Percentiles rank a stretch among this genome's conserved stretches.
Evolutionary conservation across 2,797 vertebrate species (phyloP).

Genomic region (Rhabdomys pumilio): DNA sequence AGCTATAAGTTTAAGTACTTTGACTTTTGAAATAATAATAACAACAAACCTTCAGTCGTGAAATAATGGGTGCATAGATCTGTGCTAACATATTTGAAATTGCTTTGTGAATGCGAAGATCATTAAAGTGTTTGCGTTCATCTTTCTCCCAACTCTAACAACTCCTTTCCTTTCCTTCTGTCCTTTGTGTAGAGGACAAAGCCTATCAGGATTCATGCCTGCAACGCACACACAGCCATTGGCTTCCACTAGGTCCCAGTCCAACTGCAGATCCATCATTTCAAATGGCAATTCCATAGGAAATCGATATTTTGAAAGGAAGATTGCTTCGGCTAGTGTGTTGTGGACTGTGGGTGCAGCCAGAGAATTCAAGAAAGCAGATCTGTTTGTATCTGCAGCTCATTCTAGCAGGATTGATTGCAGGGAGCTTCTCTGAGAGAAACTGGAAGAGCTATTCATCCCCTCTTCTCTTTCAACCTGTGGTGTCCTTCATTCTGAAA

Average conservation of each 20-base stretch:
- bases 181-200: slow-evolving; percentile 82
- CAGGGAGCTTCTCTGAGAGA: slow-evolving; percentile 69
- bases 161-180: slow-evolving; percentile 70
- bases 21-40: slow-evolving; percentile 20
- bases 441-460: slow-evolving; percentile 53
- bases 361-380: slow-evolving; percentile 76
- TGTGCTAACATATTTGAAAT: slow-evolving; percentile 49
- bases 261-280: slow-evolving; percentile 83
- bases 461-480: slow-evolving; percentile 54
- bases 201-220: slow-evolving; percentile 76
- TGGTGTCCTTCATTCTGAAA: slow-evolving; percentile 58
- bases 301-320: slow-evolving; percentile 83
- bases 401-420: slow-evolving; percentile 77
- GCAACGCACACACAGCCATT: slow-evolving; percentile 72
- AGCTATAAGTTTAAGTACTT: background rate
- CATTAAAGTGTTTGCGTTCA: slow-evolving; percentile 71
- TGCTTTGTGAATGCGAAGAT: slow-evolving; percentile 33
- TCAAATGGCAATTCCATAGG: slow-evolving; percentile 83
- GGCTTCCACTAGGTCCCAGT: slow-evolving; percentile 76
- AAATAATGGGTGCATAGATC: slow-evolving; percentile 29
- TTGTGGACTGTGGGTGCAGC: slow-evolving; percentile 39
- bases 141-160: slow-evolving; percentile 55
- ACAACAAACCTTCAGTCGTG: background rate
- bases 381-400: slow-evolving; percentile 69
- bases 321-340: slow-evolving; percentile 73